phyloP scores from a whole-genome alignment of 35 echinoderm and acorn worm species.

The Acanthaster planci region DNA sequence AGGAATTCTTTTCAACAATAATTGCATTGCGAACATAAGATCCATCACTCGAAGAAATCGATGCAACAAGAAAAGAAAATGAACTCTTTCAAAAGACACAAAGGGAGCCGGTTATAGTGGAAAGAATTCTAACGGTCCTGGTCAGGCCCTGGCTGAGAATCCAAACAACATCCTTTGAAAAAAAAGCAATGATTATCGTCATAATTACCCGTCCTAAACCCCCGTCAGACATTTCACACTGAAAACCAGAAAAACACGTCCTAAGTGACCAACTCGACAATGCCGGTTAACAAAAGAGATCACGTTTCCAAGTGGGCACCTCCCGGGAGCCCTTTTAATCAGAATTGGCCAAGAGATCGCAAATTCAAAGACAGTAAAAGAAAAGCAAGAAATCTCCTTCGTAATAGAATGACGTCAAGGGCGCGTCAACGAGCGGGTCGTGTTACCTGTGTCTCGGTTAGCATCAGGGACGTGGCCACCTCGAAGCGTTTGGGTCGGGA shows the following conservation, averaged over 20 bases:
- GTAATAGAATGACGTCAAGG: conserved; percentile 3
- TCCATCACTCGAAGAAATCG: too few relatives aligned
- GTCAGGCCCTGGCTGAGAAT: too few relatives aligned
- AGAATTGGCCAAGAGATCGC: too few relatives aligned
- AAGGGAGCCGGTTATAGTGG: too few relatives aligned
- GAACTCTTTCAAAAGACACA: too few relatives aligned
- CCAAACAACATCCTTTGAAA: too few relatives aligned
- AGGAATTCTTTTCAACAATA: too few relatives aligned
- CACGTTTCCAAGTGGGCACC: not conserved
- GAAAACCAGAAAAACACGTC: not conserved
- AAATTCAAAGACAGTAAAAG: not conserved
- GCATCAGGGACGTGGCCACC: conserved; percentile 99
- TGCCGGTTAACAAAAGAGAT: not conserved
- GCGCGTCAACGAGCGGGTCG: not conserved
- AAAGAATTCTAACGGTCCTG: too few relatives aligned
- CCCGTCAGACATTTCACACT: conserved; percentile 1
- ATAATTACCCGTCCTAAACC: conserved; percentile 3
- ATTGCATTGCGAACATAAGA: too few relatives aligned
- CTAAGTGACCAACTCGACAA: conserved; percentile 2
- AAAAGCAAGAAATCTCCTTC: not conserved
- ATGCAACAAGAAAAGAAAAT: too few relatives aligned
- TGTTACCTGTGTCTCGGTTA: conserved; percentile 96
- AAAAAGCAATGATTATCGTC: not conserved
- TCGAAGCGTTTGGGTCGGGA: conserved; percentile 98
- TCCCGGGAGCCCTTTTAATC: too few relatives aligned